Evolutionary conservation across 37 sponge, comb jelly and placozoan genomes (phyloP), one percentile per base, ranked within the genome.

Genomic region (Agelas oroides): DNA sequence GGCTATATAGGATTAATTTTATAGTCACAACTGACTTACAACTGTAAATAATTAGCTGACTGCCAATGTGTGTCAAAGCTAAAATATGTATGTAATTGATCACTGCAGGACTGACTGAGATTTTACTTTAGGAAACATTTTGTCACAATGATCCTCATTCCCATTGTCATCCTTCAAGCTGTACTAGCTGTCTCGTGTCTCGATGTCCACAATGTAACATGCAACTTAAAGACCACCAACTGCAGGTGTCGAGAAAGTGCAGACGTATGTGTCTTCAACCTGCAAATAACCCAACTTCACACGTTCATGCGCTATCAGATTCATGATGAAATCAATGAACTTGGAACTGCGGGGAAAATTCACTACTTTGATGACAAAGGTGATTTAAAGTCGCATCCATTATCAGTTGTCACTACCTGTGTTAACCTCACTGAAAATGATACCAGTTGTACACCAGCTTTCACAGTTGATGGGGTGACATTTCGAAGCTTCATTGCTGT

Each of bases 401-500:
- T 27, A 13, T 13, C 27, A n/a, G 11, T 2, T 28, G 63, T 62
- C 5, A 5, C 13, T 28, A 27, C 27, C 63, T 27, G 27, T 62
- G 63, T 5, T 11, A 46, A 46, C 8, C 46, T 46, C 46, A 62
- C 27, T 6, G 33, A 46, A 38, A 53, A 40, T 40, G 73, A n/a
- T 72, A 72, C 54, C 37, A 72, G 37, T 46, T 72, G 73, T 53
- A 72, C 53, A 27, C 23, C n/a, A 53, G 53, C 73, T 24, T 38
- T 34, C 53, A 52, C 80, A 19, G 70, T 65, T n/a, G 81, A 81
- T 81, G 76, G 82, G 1, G 24, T 5, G 21, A 71, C 71, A 52
- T 87, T 60, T 52, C 62, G 75, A 19, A 25, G 64, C 39, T 61
- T 80, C 23, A 32, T 87, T 24, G 81, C 71, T 28, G 35, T 80